Evolutionary conservation across 2,888 invertebrate species (phyloP).

Genomic region (Microplitis deprimator): DNA sequence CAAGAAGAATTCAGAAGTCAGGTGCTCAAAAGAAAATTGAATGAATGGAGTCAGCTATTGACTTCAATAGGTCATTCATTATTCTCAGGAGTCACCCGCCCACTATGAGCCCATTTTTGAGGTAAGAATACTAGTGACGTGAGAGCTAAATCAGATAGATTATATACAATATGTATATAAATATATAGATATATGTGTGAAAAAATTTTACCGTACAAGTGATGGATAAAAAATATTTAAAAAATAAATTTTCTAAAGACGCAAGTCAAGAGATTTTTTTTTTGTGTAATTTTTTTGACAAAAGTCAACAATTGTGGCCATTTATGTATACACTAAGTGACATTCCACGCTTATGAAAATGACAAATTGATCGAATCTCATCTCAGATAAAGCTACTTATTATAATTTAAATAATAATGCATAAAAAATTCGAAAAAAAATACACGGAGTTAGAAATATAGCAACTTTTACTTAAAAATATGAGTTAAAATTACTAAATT

Average conservation of each 20-base stretch:
- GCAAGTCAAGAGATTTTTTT: slow-evolving; percentile 6
- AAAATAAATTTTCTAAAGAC: slow-evolving; percentile 27
- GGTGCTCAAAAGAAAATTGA: slow-evolving; percentile 56
- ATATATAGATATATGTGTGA: neutral
- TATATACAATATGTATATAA: neutral
- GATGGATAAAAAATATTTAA: slow-evolving; percentile 29
- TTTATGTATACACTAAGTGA: neutral
- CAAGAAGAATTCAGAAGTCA: slow-evolving; percentile 52
- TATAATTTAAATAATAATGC: neutral
- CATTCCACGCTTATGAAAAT: neutral
- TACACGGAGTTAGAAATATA: too few species aligned
- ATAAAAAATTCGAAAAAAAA: too few species aligned
- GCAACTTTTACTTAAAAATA: too few species aligned
- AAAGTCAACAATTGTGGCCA: neutral
- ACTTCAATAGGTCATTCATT: slow-evolving; percentile 53
- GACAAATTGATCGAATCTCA: slow-evolving; percentile 1
- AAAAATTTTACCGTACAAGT: neutral
- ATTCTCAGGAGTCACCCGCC: slow-evolving; percentile 59
- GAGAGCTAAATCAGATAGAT: neutral
- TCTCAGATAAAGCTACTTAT: neutral
- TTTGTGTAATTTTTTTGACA: neutral
- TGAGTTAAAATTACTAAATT: too few species aligned
- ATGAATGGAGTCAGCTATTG: slow-evolving; percentile 32
- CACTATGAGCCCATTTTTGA: slow-evolving; percentile 61
- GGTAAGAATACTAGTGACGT: slow-evolving; percentile 47